Base-by-base conservation (phyloP, 2,888 invertebrate species). In the Acleris emargana region DNA sequence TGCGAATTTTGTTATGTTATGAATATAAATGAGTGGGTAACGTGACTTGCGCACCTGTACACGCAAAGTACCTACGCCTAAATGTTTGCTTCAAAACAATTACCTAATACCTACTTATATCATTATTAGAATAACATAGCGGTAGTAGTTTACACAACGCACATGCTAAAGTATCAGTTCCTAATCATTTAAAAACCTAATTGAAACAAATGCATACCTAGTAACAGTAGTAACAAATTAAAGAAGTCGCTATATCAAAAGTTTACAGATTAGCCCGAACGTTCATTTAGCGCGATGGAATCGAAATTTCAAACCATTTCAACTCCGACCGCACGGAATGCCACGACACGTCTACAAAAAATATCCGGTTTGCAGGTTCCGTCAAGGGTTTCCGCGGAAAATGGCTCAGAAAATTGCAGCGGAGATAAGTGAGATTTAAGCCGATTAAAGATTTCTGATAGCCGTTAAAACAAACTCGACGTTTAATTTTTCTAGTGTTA, bases 331-430 rank as follows among this genome's bases (percentile, higher is more conserved):
- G 54, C 45, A 17, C 59, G 43, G 59, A 54, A 50, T 62, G 57
- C 50, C 55, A 49, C 54, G 52, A 32, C n/a, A 66, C 64, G 55
- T 55, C 64, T 60, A 60, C 64, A 66, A 59, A 64, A 58, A 64
- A 66, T 61, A 61, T 66, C 66, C 61, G 66, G 51, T 52, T 66
- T 51, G 55, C 54, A 60, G 16, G 20, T 20, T 38, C 45, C 51
- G 32, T 53, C 52, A 58, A 64, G 59, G 57, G 54, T 55, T 60
- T 55, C 32, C 9, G 32, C 32, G 32, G 32, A 32, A 28, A 32
- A 32, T 32, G 32, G 45, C 59, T 60, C 50, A 51, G 54, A 64
- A 59, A 55, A 62, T 49, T 64, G 60, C 64, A 50, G 43, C 47
- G 50, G 16, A 47, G 53, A 59, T 53, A 60, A 50, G 50, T 20